Evolutionary conservation across 92 coral and sea anemone genomes (phyloP), one percentile per base, ranked within the genome.

Genomic region (Heteractis magnifica): DNA sequence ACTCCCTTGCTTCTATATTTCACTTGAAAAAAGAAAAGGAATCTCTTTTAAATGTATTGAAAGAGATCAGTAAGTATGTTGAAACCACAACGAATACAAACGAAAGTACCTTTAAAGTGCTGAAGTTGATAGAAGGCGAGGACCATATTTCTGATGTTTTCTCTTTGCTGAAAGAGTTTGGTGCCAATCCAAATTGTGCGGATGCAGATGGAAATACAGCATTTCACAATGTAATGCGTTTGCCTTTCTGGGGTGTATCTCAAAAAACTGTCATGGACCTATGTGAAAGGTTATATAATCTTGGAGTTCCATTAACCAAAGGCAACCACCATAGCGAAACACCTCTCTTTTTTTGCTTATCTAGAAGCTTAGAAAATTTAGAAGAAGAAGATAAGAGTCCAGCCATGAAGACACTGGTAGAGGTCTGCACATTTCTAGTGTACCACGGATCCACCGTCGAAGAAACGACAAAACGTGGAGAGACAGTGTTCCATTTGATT

Each of bases 401-500:
- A 34, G 60, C 58, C 15, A 49, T 65, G 51, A 79, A 15, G 34
- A 50, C 70, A 50, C 12, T 81, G 48, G 78, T 70, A 20, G 73
- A 26, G 11, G 58, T 83, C 49, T 83, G 80, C 56, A 6, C 56
- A 16, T 72, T 79, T 71, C 73, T 79, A 4, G 55, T 79, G 10
- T 34, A 50, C 0, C 0, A 34, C 79, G 79, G 80, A 18, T 79
- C 80, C 13, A 11, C 2, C 2, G 9, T 59, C 4, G 10, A 48
- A 4, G 87, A 59, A 18, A 65, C 65, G 21, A 0, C 87, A 20
- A 3, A 48, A 60, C 14, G 12, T 53, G 82, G 87, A 75, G 51
- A 75, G 77, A 4, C 74, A 13, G 76, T 83, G 6, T 83, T 53
- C 51, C 87, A 83, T 64, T 49, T 83, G 75, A 16, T 83, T 13